Evolutionary conservation across 2,113 vertebrate species (phyloP), one percentile per base, ranked within the genome.

Genomic region (Lontra canadensis): DNA sequence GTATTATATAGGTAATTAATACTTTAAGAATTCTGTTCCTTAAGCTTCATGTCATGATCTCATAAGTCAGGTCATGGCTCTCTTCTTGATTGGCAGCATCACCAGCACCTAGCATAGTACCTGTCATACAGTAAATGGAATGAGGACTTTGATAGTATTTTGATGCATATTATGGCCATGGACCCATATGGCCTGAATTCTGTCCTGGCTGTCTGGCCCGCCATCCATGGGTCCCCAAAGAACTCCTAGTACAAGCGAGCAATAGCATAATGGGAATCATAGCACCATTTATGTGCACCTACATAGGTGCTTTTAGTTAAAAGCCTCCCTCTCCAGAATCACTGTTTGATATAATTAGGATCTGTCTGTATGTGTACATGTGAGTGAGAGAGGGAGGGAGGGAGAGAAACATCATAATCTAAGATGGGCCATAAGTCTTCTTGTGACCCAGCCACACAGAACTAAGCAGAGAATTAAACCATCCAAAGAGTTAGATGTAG

Each of bases 1-100:
- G 84, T 85, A 39, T 97, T 95, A 99, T 12, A 29, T 44, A 44
- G 99, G 99, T 84, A 99, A 36, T 78, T 84, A 99, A 34, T 78
- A 36, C 61, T 39, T 89, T 67, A 8, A 88, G 39, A 89, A 79
- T 90, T 63, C 9, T 85, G 6, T n/a, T 92, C 9, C 31, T 74
- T 94, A 52, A 86, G 39, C 25, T 96, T 82, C 8, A 4, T 79
- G n/a, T 92, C 42, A 18, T 55, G 52, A 55, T 52, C 52, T 52
- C 15, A 52, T 52, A 15, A 52, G 52, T 52, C 52, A 52, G 52
- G 52, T 63, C 34, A n/a, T 42, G 17, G 12, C 49, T 44, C 0
- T 23, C 13, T 61, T 88, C 96, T 83, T 84, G 44, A 47, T 42
- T 89, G 17, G 39, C 74, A 42, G 0, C 57, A 13, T 67, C 36